Evolutionary conservation across 2,888 invertebrate species (phyloP), one percentile per base, ranked within the genome.

Genomic region (Drosophila silvestris): DNA sequence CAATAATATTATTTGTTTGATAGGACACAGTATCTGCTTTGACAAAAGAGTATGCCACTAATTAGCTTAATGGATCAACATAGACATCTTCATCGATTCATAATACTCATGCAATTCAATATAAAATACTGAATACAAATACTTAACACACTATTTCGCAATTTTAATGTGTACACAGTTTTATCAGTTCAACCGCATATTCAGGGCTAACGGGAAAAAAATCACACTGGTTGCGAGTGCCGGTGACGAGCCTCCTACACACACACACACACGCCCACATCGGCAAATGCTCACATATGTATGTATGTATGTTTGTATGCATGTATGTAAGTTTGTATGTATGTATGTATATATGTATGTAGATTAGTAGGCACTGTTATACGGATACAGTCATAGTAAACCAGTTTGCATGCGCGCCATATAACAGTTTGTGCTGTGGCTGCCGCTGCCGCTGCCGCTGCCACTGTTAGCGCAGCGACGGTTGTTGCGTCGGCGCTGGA

Each of bases 231-330:
- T 33, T 59, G 44, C 69, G 44, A 64, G 58, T 60, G 72, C 81
- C 79, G 79, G 81, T 71, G 85, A 85, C 84, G 84, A 88, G 84
- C 84, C 84, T 84, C 88, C 82, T 79, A 82, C 75, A 60, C 79
- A 73, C 74, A 60, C 79, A 73, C 70, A 50, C 14, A 22, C 58
- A 37, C 63, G 35, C 47, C 9, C 52, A 39, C 59, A 60, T 26
- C 47, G 47, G 47, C 26, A 26, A 47, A 47, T 16, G 47, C 47
- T 47, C 16, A 9, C 26, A 16, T 47, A 69, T 33, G 35, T 33
- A 35, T 26, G 12, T 37, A 35, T 39, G 6, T 41, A 35, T 7
- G 30, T 5, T 35, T 35, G 35, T 35, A 65, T 32, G 56, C 35
- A 19, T 30, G 30, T 51, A 33, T n/a, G 56, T 56, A 12, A 2